Percentiles rank a stretch among this genome's conserved stretches.
Conservation (phyloP, 1,140 invertebrate species). For the Saccostrea glomerata region DNA sequence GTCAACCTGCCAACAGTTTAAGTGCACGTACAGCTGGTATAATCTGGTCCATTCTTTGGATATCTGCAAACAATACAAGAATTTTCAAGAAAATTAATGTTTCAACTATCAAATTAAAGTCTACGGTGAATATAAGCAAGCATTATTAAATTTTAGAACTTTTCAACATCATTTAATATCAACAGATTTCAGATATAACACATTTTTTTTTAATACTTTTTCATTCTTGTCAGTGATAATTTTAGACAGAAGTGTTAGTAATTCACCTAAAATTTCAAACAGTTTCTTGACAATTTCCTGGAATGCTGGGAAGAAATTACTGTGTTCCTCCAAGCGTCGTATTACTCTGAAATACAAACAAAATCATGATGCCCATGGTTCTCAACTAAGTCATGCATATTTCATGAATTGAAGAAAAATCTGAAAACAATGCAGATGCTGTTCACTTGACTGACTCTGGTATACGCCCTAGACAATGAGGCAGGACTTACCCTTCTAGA, state of each 20-base stretch:
- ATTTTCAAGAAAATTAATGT: background rate
- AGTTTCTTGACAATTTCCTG: conserved; percentile 73
- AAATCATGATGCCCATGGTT: too few relatives aligned
- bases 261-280: conserved; percentile 75
- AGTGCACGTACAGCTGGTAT: conserved; percentile 74
- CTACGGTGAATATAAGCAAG: too few relatives aligned
- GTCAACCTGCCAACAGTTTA: conserved; percentile 66
- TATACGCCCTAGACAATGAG: too few relatives aligned
- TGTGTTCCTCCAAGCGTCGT: conserved; percentile 73
- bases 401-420: too few relatives aligned
- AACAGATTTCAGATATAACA: too few relatives aligned
- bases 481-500: conserved; percentile 65
- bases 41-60: conserved; percentile 73
- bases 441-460: too few relatives aligned
- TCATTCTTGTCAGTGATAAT: too few relatives aligned
- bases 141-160: too few relatives aligned
- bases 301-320: conserved; percentile 76
- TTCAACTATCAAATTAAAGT: background rate
- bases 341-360: conserved; percentile 70
- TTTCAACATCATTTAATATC: too few relatives aligned
- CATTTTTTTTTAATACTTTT: too few relatives aligned
- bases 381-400: too few relatives aligned
- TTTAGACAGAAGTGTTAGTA: background rate
- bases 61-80: conserved; percentile 59
- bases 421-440: too few relatives aligned